These are phyloP conservation scores for Pachymerium ferrugineum DNA, from an alignment of 2,888 invertebrate genomes.

Conservation along the genomic window DNA sequence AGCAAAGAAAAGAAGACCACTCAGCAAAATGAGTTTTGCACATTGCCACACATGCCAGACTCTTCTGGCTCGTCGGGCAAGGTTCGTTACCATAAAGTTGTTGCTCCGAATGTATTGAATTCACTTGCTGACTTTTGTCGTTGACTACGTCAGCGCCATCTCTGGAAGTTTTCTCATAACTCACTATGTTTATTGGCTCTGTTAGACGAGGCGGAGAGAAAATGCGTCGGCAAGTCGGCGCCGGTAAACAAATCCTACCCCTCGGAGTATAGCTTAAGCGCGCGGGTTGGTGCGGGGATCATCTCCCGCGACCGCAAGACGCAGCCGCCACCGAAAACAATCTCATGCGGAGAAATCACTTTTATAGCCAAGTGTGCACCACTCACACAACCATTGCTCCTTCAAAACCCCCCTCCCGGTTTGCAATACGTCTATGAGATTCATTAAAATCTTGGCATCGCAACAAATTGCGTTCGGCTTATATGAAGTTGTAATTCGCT, in stretches of 20 bases:
- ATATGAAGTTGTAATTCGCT: conserved; percentile 11
- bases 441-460: conserved; percentile 16
- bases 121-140: conserved; percentile 25
- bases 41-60: conserved; percentile 4
- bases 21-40: conserved; percentile 22
- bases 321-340: conserved; percentile 12
- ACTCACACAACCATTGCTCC: background rate
- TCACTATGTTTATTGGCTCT: conserved; percentile 16
- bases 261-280: background rate
- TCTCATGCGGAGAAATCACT: conserved; percentile 14
- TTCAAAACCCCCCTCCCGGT: too few species aligned
- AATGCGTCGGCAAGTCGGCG: conserved; percentile 21
- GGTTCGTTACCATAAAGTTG: conserved; percentile 6
- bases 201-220: background rate
- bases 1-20: background rate
- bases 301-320: conserved; percentile 10
- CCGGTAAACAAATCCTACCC: conserved; percentile 20
- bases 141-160: conserved; percentile 27
- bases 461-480: conserved; percentile 8
- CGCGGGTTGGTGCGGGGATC: conserved; percentile 12
- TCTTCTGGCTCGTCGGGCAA: conserved; percentile 11
- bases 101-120: conserved; percentile 9
- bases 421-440: conserved; percentile 2
- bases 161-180: conserved; percentile 30
- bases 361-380: conserved; percentile 23